Conservation (phyloP, 2,797 vertebrate genomes). For the Psittacula derbiana region DNA sequence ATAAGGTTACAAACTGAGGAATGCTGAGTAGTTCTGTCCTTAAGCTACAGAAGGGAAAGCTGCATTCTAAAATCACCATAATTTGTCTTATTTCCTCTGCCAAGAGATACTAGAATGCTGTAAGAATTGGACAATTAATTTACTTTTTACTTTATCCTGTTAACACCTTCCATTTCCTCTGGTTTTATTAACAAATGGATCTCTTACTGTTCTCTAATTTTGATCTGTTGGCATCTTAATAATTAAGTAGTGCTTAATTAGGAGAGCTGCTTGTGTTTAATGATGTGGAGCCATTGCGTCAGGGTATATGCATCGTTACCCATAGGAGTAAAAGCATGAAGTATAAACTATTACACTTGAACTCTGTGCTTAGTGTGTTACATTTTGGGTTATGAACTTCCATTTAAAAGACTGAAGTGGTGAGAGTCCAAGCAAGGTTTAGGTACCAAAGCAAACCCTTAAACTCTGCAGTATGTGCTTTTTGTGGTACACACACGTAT, state of each 20-base stretch:
- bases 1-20: not conserved
- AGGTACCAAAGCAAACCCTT: not conserved
- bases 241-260: not conserved
- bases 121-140: not conserved
- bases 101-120: not conserved
- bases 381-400: not conserved
- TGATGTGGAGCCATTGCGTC: not conserved
- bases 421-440: not conserved
- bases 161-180: not conserved
- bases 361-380: not conserved
- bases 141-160: not conserved
- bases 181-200: not conserved
- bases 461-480: fast-evolving
- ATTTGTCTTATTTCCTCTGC: not conserved
- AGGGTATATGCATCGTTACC: fast-evolving
- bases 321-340: not conserved
- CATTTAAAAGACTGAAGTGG: not conserved
- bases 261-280: not conserved
- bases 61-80: not conserved
- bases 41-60: not conserved
- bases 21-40: not conserved
- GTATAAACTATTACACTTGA: not conserved
- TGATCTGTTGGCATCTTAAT: not conserved
- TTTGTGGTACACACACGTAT: fast-evolving
- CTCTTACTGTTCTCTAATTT: not conserved